Conservation (phyloP, 2,113 vertebrate species). For the Leucopsar rothschildi region DNA sequence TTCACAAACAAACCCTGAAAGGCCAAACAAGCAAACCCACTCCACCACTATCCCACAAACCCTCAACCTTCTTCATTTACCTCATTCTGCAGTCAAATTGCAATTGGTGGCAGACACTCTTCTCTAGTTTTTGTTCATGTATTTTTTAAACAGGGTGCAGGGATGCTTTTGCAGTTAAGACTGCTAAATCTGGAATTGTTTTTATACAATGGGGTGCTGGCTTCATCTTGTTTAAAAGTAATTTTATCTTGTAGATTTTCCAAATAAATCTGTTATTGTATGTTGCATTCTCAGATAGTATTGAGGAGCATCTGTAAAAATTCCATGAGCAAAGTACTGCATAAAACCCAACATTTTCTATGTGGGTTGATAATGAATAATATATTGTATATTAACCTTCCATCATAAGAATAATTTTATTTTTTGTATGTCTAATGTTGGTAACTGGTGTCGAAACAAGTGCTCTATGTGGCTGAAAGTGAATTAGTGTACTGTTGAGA, state of each 20-base stretch:
- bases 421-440: not conserved
- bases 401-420: not conserved
- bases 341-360: not conserved
- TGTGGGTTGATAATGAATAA: not conserved
- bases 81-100: not conserved
- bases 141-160: not conserved
- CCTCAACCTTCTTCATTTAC: not conserved
- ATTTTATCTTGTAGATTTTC: not conserved
- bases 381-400: not conserved
- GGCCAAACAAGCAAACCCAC: not conserved
- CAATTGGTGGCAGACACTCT: not conserved
- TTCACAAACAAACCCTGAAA: not conserved
- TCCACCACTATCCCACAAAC: not conserved
- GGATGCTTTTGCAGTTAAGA: not conserved
- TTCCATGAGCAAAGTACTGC: not conserved
- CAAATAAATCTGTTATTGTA: not conserved
- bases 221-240: not conserved
- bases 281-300: not conserved
- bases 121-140: not conserved
- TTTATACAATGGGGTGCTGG: not conserved
- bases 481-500: not conserved
- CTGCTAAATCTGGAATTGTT: not conserved
- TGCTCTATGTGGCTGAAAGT: not conserved
- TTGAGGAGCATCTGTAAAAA: not conserved
- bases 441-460: not conserved